Base-by-base conservation (phyloP, 2,888 invertebrate species). In the Diarsia dahlii region DNA sequence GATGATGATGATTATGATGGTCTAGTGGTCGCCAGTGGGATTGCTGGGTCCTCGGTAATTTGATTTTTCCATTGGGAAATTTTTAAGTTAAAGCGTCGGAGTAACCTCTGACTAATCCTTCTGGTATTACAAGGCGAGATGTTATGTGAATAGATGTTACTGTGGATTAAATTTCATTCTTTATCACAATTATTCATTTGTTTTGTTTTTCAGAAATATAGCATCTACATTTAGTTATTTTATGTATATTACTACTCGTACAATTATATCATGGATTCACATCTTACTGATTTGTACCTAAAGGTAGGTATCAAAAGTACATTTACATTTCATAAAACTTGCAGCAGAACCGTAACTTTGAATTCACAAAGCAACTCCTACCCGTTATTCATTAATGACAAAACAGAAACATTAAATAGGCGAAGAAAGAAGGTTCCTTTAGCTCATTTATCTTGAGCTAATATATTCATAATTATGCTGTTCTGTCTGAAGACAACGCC, bases 381-480 rank as follows among this genome's bases (percentile, higher is more conserved):
- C 45, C 28, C 20, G n/a, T 64, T 46, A 67, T 52, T 68, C 58
- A 68, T 78, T 82, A 71, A 82, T 58, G 71, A 70, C 82, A 64
- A 78, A 78, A 76, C 58, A 78, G 66, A 68, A 70, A 58, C 23
- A 50, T 34, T 67, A 66, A 62, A 78, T 65, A 72, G 34, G 13
- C 54, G 3, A 79, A 62, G 68, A 79, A 83, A 78, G 63, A 63
- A 66, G 70, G 52, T 23, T 65, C 60, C 68, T 66, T 71, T 20
- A 54, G 74, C 74, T 82, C 80, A 74, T 84, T 84, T 72, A 84
- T 82, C 84, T 80, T 69, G 84, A 50, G 74, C 80, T 82, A 84
- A 82, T 82, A 79, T 83, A 82, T 82, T 82, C 82, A 82, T 82
- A 84, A 82, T 82, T 82, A 69, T 80, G 82, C 80, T 83, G 69